A percentile compares a stretch with the other conserved stretches of the same genome.
Evolutionary conservation across 2,113 vertebrate genomes (phyloP).

Genomic region (Paedocypris sp.): DNA sequence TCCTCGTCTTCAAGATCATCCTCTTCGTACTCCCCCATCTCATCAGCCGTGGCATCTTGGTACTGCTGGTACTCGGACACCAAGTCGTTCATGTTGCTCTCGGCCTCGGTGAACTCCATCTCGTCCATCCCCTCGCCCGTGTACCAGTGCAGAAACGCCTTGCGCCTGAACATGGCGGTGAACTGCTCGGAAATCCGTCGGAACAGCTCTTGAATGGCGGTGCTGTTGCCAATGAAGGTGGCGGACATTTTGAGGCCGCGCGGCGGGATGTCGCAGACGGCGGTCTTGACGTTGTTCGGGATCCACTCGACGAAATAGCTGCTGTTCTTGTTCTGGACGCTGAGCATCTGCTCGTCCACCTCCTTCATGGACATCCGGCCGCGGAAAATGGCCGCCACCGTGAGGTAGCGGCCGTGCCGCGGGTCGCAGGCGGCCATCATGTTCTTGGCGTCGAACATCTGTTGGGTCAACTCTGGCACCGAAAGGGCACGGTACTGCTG

Average conservation of each 20-base stretch:
- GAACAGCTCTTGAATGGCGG: conserved; percentile 93
- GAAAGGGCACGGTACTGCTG: conserved; percentile 89
- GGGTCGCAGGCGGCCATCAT: conserved; percentile 98
- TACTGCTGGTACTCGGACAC: conserved; percentile 91
- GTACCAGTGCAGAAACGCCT: conserved; percentile 91
- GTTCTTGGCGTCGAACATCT: conserved; percentile 97
- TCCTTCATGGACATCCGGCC: conserved; percentile 98
- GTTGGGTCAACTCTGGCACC: conserved; percentile 90
- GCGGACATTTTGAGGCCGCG: conserved; percentile 90
- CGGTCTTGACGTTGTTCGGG: conserved; percentile 90
- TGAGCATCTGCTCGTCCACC: conserved; percentile 94
- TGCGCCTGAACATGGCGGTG: conserved; percentile 90
- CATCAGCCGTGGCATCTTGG: conserved; percentile 79
- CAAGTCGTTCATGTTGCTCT: conserved; percentile 90
- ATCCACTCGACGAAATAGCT: conserved; percentile 98
- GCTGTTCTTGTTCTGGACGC: conserved; percentile 92
- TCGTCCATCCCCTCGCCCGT: conserved; percentile 87
- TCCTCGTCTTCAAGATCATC: conserved; percentile 63
- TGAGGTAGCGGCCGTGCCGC: conserved; percentile 85
- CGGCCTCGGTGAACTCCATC: conserved; percentile 88
- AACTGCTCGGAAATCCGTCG: conserved; percentile 91
- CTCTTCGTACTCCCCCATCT: conserved; percentile 63
- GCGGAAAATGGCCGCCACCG: conserved; percentile 86
- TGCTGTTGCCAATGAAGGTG: conserved; percentile 93
- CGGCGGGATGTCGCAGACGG: conserved; percentile 89